Conservation (phyloP, 2,797 vertebrate species). For the Pitangus sulphuratus region DNA sequence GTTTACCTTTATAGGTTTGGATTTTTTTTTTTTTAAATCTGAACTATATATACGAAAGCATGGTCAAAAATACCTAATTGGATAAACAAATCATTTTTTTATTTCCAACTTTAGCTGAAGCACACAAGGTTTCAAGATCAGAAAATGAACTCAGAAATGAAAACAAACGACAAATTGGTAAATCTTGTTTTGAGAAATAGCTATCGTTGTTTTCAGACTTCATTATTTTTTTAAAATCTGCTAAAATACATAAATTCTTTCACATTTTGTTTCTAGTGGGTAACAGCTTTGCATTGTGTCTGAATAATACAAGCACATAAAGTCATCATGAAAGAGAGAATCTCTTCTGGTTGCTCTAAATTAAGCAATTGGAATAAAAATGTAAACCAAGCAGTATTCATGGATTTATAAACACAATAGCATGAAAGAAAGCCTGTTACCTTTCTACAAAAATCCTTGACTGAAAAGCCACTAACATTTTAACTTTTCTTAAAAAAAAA, state of each 20-base stretch:
- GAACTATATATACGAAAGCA: background rate
- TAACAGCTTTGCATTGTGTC: background rate
- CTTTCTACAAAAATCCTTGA: background rate
- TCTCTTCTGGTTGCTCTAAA: background rate
- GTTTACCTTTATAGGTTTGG: background rate
- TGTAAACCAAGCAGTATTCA: background rate
- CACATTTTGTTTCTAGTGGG: background rate
- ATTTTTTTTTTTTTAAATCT: background rate
- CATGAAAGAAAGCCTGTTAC: background rate
- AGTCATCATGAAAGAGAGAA: background rate
- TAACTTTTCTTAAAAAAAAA: background rate
- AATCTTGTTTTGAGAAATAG: slow-evolving; percentile 63
- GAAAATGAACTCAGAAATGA: slow-evolving; percentile 88
- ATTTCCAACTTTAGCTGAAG: slow-evolving; percentile 81
- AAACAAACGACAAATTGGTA: slow-evolving; percentile 87
- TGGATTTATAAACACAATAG: background rate
- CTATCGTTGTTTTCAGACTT: slow-evolving; percentile 8
- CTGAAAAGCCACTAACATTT: background rate
- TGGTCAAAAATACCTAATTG: slow-evolving; percentile 43
- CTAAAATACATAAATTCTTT: background rate
- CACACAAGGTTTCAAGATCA: slow-evolving; percentile 83
- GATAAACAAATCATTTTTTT: slow-evolving; percentile 42
- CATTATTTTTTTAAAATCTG: background rate
- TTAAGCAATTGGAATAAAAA: background rate
- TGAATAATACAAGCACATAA: background rate